Evolutionary conservation across 2,888 invertebrate species (phyloP), one percentile per base, ranked within the genome.

Genomic region (Gastracanthus pulcherrimus): DNA sequence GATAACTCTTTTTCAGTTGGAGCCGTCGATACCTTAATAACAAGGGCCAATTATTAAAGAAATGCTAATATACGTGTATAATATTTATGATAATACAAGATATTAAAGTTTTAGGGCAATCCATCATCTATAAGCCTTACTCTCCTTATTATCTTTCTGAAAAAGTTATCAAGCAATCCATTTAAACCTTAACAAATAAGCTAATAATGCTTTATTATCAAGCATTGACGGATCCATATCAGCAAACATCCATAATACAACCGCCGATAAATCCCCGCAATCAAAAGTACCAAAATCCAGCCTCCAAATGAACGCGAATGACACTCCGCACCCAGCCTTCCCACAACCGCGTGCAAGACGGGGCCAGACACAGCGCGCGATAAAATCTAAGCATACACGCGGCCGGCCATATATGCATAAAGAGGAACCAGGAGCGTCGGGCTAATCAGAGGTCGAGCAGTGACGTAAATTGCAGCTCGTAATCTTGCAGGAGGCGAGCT

Each of bases 401-500:
- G 9, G 23, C 26, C 55, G 0, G 69, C 13, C 9, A 29, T 23
- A 69, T 45, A 26, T n/a, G 31, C 34, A 23, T 36, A 51, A 66
- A 76, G 76, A 67, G 55, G 7, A 11, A 23, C 7, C 41, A 29
- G 19, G 29, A 55, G 13, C 23, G 13, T 55, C 23, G 23, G 72
- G 48, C 55, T 74, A 74, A 79, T 80, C 74, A 75, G 58, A 72
- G 60, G 60, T 34, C 60, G 23, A 23, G n/a, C 26, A 51, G 48
- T n/a, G 55, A 72, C 45, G 58, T 74, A 70, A 79, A 79, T 74
- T 79, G 74, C 58, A 19, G 45, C 41, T 75, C 16, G 74, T 69
- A 80, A 74, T 69, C 67, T 75, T 75, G 55, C 34, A 26, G 51
- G 23, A 3, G 7, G 45, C 31, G 67, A 36, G 64, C 38, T 62